Evolutionary conservation across 1,140 invertebrate genomes (phyloP).

Genomic region (Odontomachus brunneus): DNA sequence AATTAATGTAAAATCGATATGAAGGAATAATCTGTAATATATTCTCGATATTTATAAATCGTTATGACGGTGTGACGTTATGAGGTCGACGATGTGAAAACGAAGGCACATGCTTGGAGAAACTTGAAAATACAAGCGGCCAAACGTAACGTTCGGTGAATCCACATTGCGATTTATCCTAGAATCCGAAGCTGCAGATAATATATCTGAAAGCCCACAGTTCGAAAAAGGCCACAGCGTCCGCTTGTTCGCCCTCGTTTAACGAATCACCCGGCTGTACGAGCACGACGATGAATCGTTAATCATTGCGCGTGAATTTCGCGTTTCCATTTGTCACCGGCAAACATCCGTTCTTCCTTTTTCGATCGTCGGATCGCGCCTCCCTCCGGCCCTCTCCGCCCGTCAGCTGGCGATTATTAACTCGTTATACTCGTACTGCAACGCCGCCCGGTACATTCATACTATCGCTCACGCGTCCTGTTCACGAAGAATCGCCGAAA

Average conservation of each 20-base stretch:
- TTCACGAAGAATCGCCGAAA: slow-evolving; percentile 50
- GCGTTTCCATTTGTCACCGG: slow-evolving; percentile 55
- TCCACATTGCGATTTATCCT: neutral
- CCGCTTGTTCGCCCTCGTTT: slow-evolving; percentile 38
- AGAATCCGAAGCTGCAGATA: slow-evolving; percentile 18
- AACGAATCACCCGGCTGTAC: slow-evolving; percentile 55
- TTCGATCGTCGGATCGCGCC: slow-evolving; percentile 25
- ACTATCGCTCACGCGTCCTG: slow-evolving; percentile 16
- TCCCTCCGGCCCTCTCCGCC: neutral
- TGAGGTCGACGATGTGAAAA: no score
- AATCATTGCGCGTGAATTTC: slow-evolving; percentile 61
- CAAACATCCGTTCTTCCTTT: slow-evolving; percentile 60
- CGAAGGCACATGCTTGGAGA: no score
- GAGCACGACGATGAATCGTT: slow-evolving; percentile 56
- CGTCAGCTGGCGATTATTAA: slow-evolving; percentile 61
- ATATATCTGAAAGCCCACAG: neutral
- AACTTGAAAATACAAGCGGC: no score
- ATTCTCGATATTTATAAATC: no score
- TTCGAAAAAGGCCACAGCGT: slow-evolving; percentile 20
- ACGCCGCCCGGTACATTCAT: slow-evolving; percentile 44
- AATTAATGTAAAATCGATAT: no score
- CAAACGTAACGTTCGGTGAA: no score
- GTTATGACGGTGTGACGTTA: no score
- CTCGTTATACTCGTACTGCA: slow-evolving; percentile 55
- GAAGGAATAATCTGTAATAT: no score